Evolutionary conservation across 2,888 invertebrate genomes (phyloP), one percentile per base, ranked within the genome.

Genomic region (Andrena hattorfiana): DNA sequence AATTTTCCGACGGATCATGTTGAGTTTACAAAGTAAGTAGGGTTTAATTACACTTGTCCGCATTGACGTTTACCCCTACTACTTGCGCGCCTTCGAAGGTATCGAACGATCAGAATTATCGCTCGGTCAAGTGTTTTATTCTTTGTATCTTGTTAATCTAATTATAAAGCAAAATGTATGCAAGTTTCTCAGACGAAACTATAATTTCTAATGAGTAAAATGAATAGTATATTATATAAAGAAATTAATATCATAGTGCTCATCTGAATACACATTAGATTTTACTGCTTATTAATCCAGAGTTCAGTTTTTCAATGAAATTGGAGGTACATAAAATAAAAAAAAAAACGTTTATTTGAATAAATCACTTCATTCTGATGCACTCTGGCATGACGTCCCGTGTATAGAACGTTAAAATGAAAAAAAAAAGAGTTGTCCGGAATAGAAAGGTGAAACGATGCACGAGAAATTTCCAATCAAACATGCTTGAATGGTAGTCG

Each of bases 1-100:
- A 78, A 81, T 81, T 68, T 68, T 78, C 67, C 62, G 62, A 48
- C 54, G 48, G 48, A 56, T 68, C 78, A 56, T 35, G 67, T 62
- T 51, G 54, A 62, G 71, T 71, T 81, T 67, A 60, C 67, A 48
- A 56, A 73, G 79, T 56, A 72, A 81, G 62, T 68, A 63, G 28
- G 63, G 59, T 56, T 63, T 78, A 78, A 78, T 73, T 73, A 32
- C 23, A 42, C 42, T 70, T 60, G 70, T 32, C 51, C 26, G 67
- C 42, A 60, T 48, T 48, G 59, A 60, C 13, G 67, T 68, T 72
- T 81, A 42, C 67, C 30, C 72, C 20, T 13, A 56, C 59, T 32
- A 48, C 28, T 49, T 35, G 23, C 10, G 32, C 23, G 54, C 26
- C 26, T 13, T 20, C 30, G 20, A 56, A 32, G 70, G 10, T 10